These are phyloP conservation scores for Meta bourneti DNA, from an alignment of 2,888 invertebrate species.

Conservation along the genomic window DNA sequence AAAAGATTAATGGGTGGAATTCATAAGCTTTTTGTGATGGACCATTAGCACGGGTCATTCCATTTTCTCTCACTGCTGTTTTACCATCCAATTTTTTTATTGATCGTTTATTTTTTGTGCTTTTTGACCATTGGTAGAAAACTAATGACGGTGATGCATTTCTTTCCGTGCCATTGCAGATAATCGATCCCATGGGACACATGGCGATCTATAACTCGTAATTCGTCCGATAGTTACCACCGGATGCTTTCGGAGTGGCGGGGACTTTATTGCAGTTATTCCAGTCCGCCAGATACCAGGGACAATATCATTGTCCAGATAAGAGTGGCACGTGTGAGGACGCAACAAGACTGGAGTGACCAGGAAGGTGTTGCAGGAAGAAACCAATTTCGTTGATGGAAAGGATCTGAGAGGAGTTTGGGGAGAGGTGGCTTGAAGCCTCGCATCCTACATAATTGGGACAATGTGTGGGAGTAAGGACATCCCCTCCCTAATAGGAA, in stretches of 20 bases:
- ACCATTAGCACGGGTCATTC: constrained; percentile 65
- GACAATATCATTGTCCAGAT: constrained; percentile 28
- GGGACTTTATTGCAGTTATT: constrained; percentile 51
- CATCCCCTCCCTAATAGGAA: background rate
- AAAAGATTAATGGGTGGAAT: constrained; percentile 63
- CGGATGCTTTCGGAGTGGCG: constrained; percentile 30
- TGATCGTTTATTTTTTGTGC: constrained; percentile 16
- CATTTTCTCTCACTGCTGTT: constrained; percentile 49
- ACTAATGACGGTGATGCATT: constrained; percentile 51
- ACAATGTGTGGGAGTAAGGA: background rate
- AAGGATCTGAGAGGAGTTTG: background rate
- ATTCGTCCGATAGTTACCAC: constrained; percentile 33
- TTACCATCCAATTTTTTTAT: constrained; percentile 36
- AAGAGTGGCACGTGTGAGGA: constrained; percentile 26
- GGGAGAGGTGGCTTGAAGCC: background rate
- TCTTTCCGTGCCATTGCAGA: constrained; percentile 63
- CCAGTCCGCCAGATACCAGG: constrained; percentile 31
- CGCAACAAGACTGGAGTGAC: constrained; percentile 30
- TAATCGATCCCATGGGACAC: constrained; percentile 48
- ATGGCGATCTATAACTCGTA: constrained; percentile 52
- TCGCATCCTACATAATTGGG: background rate
- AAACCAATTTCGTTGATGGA: constrained; percentile 49
- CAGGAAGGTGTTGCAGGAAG: background rate
- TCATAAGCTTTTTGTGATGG: constrained; percentile 69
- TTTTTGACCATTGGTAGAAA: constrained; percentile 32